These are phyloP conservation scores for Athalia rosae DNA, from an alignment of 2,888 invertebrate genomes.

Conservation along the genomic window DNA sequence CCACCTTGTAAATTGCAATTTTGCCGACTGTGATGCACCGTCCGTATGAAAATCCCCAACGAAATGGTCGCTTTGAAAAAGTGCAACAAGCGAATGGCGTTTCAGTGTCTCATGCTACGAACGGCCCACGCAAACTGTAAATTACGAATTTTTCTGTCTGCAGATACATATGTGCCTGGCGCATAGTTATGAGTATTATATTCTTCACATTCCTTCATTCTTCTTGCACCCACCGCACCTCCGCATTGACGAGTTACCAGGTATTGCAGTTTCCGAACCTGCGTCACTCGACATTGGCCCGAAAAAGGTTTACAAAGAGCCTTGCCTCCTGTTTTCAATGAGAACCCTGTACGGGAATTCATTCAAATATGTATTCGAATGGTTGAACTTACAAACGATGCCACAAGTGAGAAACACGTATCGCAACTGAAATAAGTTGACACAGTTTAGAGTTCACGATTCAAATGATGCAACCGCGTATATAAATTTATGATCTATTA, in stretches of 20 bases:
- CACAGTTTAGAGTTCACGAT: constrained; percentile 35
- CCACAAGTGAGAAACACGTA: constrained; percentile 20
- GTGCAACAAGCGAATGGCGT: background rate
- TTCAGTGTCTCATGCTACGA: background rate
- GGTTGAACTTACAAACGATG: background rate
- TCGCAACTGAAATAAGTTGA: constrained; percentile 18
- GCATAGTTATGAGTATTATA: background rate
- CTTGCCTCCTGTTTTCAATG: background rate
- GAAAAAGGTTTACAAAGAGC: no score
- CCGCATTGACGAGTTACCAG: no score
- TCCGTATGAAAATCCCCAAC: constrained; percentile 1
- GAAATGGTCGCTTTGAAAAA: background rate
- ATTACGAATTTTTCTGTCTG: constrained; percentile 6
- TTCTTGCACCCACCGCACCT: constrained; percentile 3
- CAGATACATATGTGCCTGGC: background rate
- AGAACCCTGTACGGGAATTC: constrained; percentile 2
- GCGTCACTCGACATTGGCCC: no score
- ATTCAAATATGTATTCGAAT: background rate
- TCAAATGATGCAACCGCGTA: constrained; percentile 15
- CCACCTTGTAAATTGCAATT: background rate
- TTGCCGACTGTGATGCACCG: background rate
- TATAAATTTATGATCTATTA: constrained; percentile 13
- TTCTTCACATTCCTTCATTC: constrained; percentile 1
- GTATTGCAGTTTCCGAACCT: no score
- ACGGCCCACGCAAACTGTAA: constrained; percentile 20